A percentile compares a stretch with the other conserved stretches of the same genome.
phyloP scores from a whole-genome alignment of 2,113 vertebrate genomes.

The Thermophis baileyi region DNA sequence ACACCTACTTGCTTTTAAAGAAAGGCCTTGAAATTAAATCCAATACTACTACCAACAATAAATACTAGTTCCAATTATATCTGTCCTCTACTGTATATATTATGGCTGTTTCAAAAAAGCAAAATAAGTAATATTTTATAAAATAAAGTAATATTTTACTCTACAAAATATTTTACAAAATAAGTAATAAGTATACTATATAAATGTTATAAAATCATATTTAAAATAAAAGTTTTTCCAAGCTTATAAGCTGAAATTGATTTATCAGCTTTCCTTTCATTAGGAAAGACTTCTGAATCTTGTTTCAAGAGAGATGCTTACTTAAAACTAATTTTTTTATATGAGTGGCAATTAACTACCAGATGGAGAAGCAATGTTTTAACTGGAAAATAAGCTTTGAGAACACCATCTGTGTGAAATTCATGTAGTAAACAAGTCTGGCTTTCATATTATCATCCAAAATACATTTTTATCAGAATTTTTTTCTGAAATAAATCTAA shows the following conservation, averaged over 20 bases:
- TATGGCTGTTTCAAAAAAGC: neutral
- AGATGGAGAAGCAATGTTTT: slow-evolving; percentile 36
- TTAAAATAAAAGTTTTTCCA: neutral
- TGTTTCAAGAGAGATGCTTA: slow-evolving; percentile 30
- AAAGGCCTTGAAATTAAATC: neutral
- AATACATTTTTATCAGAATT: neutral
- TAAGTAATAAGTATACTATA: neutral
- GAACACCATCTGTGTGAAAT: slow-evolving; percentile 12
- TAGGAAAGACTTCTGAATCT: neutral
- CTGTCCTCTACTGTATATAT: neutral
- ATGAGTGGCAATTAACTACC: slow-evolving; percentile 27
- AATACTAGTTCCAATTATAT: slow-evolving; percentile 10
- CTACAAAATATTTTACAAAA: neutral
- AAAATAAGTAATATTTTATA: neutral
- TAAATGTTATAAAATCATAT: neutral
- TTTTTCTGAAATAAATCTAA: slow-evolving; percentile 6
- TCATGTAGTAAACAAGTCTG: slow-evolving; percentile 21
- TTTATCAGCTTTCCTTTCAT: neutral
- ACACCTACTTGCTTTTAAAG: neutral
- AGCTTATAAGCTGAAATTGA: neutral
- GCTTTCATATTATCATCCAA: slow-evolving; percentile 8
- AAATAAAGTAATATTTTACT: too few relatives aligned
- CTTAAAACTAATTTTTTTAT: slow-evolving; percentile 31
- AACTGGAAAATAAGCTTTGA: slow-evolving; percentile 35
- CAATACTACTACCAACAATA: neutral